Percentiles rank a stretch among this genome's conserved stretches.
These are phyloP conservation scores for Sorex fumeus DNA, from an alignment of 2,113 vertebrate species.

Conservation along the genomic window DNA sequence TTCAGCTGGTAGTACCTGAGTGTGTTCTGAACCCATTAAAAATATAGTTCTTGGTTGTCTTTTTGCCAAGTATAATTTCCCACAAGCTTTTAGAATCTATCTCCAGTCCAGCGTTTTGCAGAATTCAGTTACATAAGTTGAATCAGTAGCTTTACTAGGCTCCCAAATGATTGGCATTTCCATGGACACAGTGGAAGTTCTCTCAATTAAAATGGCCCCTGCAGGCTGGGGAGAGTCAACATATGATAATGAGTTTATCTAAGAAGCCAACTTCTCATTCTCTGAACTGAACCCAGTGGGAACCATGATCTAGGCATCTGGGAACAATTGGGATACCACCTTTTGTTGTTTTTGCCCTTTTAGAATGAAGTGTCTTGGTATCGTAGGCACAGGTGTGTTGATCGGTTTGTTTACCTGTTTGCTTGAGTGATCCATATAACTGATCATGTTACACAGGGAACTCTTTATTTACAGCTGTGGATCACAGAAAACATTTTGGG, in stretches of 20 bases:
- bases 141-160: slow-evolving; percentile 1
- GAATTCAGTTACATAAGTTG: slow-evolving; percentile 64
- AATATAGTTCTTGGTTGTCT: slow-evolving; percentile 22
- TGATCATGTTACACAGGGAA: neutral
- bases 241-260: slow-evolving; percentile 69
- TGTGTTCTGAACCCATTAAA: slow-evolving; percentile 17
- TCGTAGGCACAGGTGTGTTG: neutral
- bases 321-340: neutral
- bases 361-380: neutral
- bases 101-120: slow-evolving; percentile 13
- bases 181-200: slow-evolving; percentile 68
- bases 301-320: neutral
- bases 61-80: slow-evolving; percentile 19
- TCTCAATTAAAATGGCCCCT: slow-evolving; percentile 75
- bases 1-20: neutral
- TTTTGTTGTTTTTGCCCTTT: neutral
- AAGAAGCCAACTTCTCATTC: slow-evolving; percentile 33
- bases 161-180: slow-evolving; percentile 61
- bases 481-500: neutral
- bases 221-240: slow-evolving; percentile 52
- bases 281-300: slow-evolving; percentile 20
- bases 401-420: neutral
- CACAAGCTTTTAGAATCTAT: neutral
- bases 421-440: neutral
- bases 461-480: neutral